Evolutionary conservation across 2,113 vertebrate species (phyloP), one percentile per base, ranked within the genome.

Genomic region (Cervus canadensis): DNA sequence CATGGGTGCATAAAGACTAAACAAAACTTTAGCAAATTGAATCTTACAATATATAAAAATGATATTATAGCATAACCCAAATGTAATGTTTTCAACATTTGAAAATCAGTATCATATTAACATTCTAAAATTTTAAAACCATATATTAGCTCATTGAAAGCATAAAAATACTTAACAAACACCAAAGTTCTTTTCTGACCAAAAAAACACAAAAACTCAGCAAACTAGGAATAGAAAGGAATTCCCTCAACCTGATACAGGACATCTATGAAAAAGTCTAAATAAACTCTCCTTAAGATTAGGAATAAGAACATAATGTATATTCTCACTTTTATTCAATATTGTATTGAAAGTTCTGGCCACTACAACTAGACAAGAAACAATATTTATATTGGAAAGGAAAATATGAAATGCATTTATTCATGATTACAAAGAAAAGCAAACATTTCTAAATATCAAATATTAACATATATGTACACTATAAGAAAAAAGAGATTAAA

Each of bases 321-420:
- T 8, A 62, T 56, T 64, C 26, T 81, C 17, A 74, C 30, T 93
- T 92, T 50, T 95, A 87, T 43, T 89, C 33, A 92, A 48, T 28
- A 79, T 17, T 56, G 7, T 56, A 83, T 14, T 85, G 26, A 36
- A 89, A 52, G 48, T 84, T 87, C 71, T 81, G 52, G 40, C 71
- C 84, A 94, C 81, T 89, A 76, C 57, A 78, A 88, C 52, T 87
- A 74, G 40, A 85, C n/a, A 95, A 91, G 67, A 97, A 91, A 57
- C 5, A 96, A 94, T 36, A 62, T 33, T 30, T 54, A 87, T 19
- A 94, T 17, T 45, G 14, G 28, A 45, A 84, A 95, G 36, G 6
- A 87, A 95, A 88, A 67, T 71, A 25, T 40, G 82, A 95, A 74
- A 94, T 59, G 10, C 48, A 57, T 43, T 91, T 96, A 88, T 95